A percentile compares a stretch with the other conserved stretches of the same genome.
Conservation (phyloP, 2,113 vertebrate genomes). For the Anarrhichthys ocellatus region DNA sequence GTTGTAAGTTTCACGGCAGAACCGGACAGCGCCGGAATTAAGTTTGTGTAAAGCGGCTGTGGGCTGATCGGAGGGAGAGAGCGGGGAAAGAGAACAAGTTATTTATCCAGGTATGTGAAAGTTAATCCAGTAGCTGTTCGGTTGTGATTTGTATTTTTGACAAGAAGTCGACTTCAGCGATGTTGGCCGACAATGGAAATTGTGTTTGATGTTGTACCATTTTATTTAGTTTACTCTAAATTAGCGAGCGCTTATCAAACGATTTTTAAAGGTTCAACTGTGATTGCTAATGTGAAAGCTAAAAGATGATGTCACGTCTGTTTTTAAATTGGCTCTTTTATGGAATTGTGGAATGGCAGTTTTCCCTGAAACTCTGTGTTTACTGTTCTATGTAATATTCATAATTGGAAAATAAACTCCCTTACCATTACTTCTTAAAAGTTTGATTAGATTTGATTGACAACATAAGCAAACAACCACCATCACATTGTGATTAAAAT, state of each 20-base stretch:
- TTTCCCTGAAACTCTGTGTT: background rate
- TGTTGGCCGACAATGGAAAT: background rate
- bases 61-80: conserved; percentile 20
- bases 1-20: conserved; percentile 66
- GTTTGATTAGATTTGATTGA: background rate
- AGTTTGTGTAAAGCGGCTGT: conserved; percentile 15
- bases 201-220: background rate
- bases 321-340: background rate
- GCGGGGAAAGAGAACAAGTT: background rate
- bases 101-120: conserved; percentile 38
- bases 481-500: background rate
- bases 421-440: background rate
- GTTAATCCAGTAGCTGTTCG: background rate
- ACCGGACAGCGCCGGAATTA: conserved; percentile 73
- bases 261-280: background rate
- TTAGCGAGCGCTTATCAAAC: background rate
- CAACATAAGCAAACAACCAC: background rate
- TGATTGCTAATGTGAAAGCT: background rate
- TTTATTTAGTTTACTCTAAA: background rate
- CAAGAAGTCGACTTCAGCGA: background rate
- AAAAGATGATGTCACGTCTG: background rate
- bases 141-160: background rate
- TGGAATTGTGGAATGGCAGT: background rate
- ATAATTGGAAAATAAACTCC: background rate
- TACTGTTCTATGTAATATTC: background rate